phyloP scores from a whole-genome alignment of 2,797 vertebrate genomes.

The Podarcis lilfordi region DNA sequence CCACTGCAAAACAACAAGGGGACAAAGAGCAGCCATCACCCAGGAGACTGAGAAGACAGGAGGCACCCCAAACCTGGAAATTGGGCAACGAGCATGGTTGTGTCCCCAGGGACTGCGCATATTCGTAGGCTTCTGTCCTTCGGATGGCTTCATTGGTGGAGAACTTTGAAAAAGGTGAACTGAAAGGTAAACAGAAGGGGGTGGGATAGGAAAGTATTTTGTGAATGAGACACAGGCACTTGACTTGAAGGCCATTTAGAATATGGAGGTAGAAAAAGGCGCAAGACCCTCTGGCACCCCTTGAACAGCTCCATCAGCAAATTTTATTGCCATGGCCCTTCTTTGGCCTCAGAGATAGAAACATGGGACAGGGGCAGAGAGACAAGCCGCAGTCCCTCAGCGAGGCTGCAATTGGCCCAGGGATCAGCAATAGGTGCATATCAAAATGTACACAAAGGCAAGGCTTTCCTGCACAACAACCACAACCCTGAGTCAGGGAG shows the following conservation, averaged over 20 bases:
- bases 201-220: neutral
- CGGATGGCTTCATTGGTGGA: constrained; percentile 95
- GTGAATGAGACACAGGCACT: no score
- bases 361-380: neutral
- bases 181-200: constrained; percentile 46
- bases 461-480: no score
- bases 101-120: constrained; percentile 91
- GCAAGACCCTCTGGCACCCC: no score
- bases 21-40: no score
- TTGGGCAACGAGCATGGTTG: constrained; percentile 87
- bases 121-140: constrained; percentile 96
- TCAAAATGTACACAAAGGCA: no score
- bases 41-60: no score
- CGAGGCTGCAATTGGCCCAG: neutral
- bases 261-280: no score
- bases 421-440: no score
- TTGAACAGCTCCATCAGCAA: neutral
- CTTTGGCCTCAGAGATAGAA: neutral
- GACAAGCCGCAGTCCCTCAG: neutral
- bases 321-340: no score
- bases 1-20: no score
- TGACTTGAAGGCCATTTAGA: neutral
- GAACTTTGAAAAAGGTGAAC: constrained; percentile 89
- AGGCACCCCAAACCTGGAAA: constrained; percentile 85
- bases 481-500: neutral